A percentile compares a stretch with the other conserved stretches of the same genome.
Evolutionary conservation across 2,113 vertebrate species (phyloP).

Genomic region (Sitta europaea): DNA sequence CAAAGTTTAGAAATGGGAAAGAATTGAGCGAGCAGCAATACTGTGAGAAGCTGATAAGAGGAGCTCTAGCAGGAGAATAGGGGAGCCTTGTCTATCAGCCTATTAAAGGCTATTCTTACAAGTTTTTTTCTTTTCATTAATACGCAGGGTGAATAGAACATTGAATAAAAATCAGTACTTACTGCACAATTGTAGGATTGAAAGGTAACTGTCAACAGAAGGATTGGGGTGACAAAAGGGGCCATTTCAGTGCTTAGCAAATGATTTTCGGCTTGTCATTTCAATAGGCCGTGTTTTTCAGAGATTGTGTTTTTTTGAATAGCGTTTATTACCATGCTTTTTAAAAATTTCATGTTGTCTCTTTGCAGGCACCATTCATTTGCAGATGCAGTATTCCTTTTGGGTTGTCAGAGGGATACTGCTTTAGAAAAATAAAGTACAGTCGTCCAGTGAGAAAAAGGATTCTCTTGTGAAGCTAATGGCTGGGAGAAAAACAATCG

Average conservation of each 20-base stretch:
- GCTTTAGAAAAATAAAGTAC: slow-evolving; percentile 61
- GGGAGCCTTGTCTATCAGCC: slow-evolving; percentile 83
- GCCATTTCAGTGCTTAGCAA: slow-evolving; percentile 76
- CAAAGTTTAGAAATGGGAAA: slow-evolving; percentile 55
- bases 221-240: slow-evolving; percentile 80
- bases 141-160: slow-evolving; percentile 81
- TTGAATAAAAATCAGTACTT: slow-evolving; percentile 87
- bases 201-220: slow-evolving; percentile 93
- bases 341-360: slow-evolving; percentile 67
- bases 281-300: slow-evolving; percentile 83
- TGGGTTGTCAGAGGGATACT: slow-evolving; percentile 66
- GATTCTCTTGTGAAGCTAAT: slow-evolving; percentile 23
- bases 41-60: slow-evolving; percentile 87
- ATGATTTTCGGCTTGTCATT: slow-evolving; percentile 83
- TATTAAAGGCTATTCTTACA: slow-evolving; percentile 86
- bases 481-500: slow-evolving; percentile 30
- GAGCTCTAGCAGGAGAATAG: slow-evolving; percentile 72
- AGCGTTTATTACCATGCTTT: slow-evolving; percentile 81
- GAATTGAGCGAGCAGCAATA: slow-evolving; percentile 64
- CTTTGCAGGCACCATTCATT: slow-evolving; percentile 64
- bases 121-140: slow-evolving; percentile 80
- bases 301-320: slow-evolving; percentile 84
- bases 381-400: slow-evolving; percentile 56
- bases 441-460: slow-evolving; percentile 34
- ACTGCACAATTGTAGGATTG: slow-evolving; percentile 86